Conservation (phyloP, 2,888 invertebrate genomes). For the Aleiodes testaceus region DNA sequence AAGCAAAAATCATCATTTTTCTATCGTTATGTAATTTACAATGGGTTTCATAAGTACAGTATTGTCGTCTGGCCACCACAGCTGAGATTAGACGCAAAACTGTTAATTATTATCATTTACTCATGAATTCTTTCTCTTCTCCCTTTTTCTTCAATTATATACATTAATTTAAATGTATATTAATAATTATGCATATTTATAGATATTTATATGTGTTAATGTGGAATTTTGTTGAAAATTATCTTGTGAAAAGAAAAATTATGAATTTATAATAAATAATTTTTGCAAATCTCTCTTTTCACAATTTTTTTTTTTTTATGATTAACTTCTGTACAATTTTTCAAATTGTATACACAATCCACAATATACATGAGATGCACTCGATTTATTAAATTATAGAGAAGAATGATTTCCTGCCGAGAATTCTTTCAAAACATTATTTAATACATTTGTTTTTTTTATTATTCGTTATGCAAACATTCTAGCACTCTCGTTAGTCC, state of each 20-base stretch:
- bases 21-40: neutral
- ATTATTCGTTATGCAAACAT: slow-evolving; percentile 49
- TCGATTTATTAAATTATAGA: neutral
- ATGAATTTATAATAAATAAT: slow-evolving; percentile 6
- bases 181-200: slow-evolving; percentile 30
- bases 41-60: slow-evolving; percentile 28
- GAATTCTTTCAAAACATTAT: slow-evolving; percentile 39
- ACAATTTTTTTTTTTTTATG: neutral
- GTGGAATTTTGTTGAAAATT: slow-evolving; percentile 27
- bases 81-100: slow-evolving; percentile 47
- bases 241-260: slow-evolving; percentile 16
- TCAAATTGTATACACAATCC: slow-evolving; percentile 25
- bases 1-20: slow-evolving; percentile 34
- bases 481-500: slow-evolving; percentile 46
- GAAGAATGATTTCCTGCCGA: neutral
- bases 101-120: slow-evolving; percentile 35
- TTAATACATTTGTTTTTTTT: slow-evolving; percentile 31
- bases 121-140: slow-evolving; percentile 8
- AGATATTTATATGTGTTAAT: slow-evolving; percentile 32
- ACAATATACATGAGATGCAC: neutral
- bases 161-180: slow-evolving; percentile 30
- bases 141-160: neutral
- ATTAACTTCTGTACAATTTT: slow-evolving; percentile 23
- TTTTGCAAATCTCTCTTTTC: neutral
- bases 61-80: slow-evolving; percentile 50